These are phyloP conservation scores for Rana temporaria DNA, from an alignment of 2,113 vertebrate species.

Conservation along the genomic window DNA sequence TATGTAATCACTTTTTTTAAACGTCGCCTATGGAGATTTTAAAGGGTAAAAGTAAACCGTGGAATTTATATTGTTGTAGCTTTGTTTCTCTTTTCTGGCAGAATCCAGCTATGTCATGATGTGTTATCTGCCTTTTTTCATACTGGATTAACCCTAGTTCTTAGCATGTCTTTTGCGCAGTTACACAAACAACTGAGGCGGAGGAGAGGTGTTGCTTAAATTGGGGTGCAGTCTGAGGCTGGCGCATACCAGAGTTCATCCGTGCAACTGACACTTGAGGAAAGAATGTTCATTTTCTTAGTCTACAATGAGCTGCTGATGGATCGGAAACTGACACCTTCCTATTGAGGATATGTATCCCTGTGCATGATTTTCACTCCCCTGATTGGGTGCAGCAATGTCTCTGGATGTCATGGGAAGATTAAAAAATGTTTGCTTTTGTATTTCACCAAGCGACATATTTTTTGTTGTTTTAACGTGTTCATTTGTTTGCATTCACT, in stretches of 20 bases:
- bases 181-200: background rate
- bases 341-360: background rate
- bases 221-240: background rate
- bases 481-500: too few species aligned
- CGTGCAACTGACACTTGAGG: conserved; percentile 18
- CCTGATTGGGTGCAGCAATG: background rate
- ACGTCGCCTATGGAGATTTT: too few species aligned
- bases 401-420: background rate
- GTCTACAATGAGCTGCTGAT: conserved; percentile 19
- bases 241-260: background rate
- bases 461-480: background rate
- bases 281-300: background rate
- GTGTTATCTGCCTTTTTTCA: conserved; percentile 15
- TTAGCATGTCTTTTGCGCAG: background rate
- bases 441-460: background rate
- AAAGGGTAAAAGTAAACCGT: too few species aligned
- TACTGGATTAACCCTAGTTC: background rate
- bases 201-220: conserved; percentile 5
- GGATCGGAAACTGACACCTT: background rate
- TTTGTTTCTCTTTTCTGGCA: too few species aligned
- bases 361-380: background rate
- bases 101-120: background rate
- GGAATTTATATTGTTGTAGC: too few species aligned
- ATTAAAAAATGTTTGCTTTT: background rate
- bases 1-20: too few species aligned